Evolutionary conservation across 2,888 invertebrate genomes (phyloP).

Genomic region (Hetaerina titia): DNA sequence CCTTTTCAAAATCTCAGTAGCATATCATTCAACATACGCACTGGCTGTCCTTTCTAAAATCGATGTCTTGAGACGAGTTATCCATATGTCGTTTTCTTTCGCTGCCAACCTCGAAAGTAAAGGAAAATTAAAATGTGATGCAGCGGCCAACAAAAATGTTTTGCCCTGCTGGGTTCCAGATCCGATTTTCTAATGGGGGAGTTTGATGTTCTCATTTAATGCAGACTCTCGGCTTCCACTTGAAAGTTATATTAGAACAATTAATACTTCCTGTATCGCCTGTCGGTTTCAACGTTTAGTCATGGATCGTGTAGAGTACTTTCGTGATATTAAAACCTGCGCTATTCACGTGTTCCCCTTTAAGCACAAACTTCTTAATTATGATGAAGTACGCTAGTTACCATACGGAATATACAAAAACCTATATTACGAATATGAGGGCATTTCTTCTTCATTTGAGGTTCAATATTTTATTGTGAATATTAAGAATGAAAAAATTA

Average conservation of each 20-base stretch:
- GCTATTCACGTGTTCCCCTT: background rate
- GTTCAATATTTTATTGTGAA: too few species aligned
- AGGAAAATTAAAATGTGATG: background rate
- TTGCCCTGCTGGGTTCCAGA: background rate
- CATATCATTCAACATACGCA: background rate
- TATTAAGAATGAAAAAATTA: too few species aligned
- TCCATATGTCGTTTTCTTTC: background rate
- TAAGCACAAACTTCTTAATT: background rate
- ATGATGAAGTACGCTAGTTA: background rate
- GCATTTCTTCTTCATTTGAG: background rate
- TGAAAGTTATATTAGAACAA: background rate
- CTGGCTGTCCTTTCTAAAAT: background rate
- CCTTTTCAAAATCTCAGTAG: background rate
- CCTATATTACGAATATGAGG: background rate
- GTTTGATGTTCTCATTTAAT: background rate
- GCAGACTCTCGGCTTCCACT: background rate
- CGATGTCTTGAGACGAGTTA: background rate
- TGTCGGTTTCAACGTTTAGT: background rate
- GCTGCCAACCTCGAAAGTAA: background rate
- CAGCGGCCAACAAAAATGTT: background rate
- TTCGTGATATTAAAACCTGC: background rate
- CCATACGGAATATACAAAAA: background rate
- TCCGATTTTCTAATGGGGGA: background rate
- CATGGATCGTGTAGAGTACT: background rate
- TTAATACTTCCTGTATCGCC: background rate